Conservation (phyloP, 2,888 invertebrate genomes). For the Xylocampa areola region DNA sequence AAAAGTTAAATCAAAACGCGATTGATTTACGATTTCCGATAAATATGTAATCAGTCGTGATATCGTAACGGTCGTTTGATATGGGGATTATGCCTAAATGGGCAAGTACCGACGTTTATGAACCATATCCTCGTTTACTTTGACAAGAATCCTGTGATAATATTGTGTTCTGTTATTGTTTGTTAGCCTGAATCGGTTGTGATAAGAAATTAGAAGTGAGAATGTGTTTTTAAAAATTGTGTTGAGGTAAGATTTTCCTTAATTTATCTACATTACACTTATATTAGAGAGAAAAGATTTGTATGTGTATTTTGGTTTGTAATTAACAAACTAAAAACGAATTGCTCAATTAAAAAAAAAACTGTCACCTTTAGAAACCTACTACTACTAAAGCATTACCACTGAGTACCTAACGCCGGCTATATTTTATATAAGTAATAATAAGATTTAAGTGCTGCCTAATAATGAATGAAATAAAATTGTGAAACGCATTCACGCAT, state of each 20-base stretch:
- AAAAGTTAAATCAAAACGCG: conserved; percentile 66
- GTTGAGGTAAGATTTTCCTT: conserved; percentile 38
- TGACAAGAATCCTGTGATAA: conserved; percentile 51
- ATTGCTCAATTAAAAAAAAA: too few relatives aligned
- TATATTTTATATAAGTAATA: too few relatives aligned
- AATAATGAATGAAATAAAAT: too few relatives aligned
- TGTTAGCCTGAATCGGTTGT: conserved; percentile 33
- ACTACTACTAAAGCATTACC: too few relatives aligned
- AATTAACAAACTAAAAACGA: too few relatives aligned
- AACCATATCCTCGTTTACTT: conserved; percentile 56
- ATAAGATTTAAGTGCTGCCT: too few relatives aligned
- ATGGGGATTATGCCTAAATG: conserved; percentile 61
- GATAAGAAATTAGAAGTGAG: conserved; percentile 36
- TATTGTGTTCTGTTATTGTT: conserved; percentile 54
- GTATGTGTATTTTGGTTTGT: too few relatives aligned
- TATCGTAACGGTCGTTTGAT: conserved; percentile 66
- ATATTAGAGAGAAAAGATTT: too few relatives aligned
- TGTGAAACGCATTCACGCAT: too few relatives aligned
- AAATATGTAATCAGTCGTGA: conserved; percentile 65
- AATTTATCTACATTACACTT: conserved; percentile 1
- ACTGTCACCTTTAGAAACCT: too few relatives aligned
- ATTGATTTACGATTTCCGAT: conserved; percentile 66
- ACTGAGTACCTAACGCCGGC: too few relatives aligned
- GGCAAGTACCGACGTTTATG: conserved; percentile 41
- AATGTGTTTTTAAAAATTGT: conserved; percentile 32